These are phyloP conservation scores for Holocentrus rufus DNA, from an alignment of 2,797 vertebrate genomes.

Conservation along the genomic window DNA sequence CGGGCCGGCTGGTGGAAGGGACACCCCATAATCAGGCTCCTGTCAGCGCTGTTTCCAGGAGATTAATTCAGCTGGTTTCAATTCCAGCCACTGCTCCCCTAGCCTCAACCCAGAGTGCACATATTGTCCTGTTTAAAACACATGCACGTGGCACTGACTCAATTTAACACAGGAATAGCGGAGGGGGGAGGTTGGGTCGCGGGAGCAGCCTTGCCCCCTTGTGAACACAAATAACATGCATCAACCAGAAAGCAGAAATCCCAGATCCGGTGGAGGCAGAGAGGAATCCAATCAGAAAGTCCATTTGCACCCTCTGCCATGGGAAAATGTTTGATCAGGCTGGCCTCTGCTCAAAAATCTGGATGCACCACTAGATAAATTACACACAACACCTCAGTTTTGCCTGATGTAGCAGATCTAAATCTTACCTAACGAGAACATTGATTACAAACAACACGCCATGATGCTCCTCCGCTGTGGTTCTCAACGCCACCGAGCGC, in stretches of 20 bases:
- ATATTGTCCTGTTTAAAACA: slow-evolving; percentile 79
- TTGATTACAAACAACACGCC: slow-evolving; percentile 14
- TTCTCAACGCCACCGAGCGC: slow-evolving; percentile 35
- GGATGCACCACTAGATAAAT: slow-evolving; percentile 9
- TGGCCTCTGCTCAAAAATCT: background rate
- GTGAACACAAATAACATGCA: slow-evolving; percentile 86
- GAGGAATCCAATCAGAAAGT: slow-evolving; percentile 57
- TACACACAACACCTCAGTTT: slow-evolving; percentile 4
- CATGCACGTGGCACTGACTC: slow-evolving; percentile 75
- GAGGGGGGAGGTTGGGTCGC: slow-evolving; percentile 65
- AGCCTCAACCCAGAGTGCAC: slow-evolving; percentile 68
- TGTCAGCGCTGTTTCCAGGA: slow-evolving; percentile 81
- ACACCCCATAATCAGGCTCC: slow-evolving; percentile 85
- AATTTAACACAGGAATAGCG: slow-evolving; percentile 77
- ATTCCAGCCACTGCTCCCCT: slow-evolving; percentile 75
- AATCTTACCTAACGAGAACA: slow-evolving; percentile 26
- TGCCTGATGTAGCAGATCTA: slow-evolving; percentile 35
- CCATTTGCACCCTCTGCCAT: slow-evolving; percentile 45
- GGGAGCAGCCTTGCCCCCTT: slow-evolving; percentile 56
- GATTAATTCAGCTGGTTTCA: slow-evolving; percentile 85
- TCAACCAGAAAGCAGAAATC: slow-evolving; percentile 86
- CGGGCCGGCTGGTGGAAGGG: slow-evolving; percentile 77
- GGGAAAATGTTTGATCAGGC: slow-evolving; percentile 51
- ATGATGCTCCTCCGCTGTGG: slow-evolving; percentile 28
- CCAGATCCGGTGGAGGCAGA: slow-evolving; percentile 60